phyloP scores from a whole-genome alignment of 2,113 vertebrate genomes.

The Xyliphius kryptos region DNA sequence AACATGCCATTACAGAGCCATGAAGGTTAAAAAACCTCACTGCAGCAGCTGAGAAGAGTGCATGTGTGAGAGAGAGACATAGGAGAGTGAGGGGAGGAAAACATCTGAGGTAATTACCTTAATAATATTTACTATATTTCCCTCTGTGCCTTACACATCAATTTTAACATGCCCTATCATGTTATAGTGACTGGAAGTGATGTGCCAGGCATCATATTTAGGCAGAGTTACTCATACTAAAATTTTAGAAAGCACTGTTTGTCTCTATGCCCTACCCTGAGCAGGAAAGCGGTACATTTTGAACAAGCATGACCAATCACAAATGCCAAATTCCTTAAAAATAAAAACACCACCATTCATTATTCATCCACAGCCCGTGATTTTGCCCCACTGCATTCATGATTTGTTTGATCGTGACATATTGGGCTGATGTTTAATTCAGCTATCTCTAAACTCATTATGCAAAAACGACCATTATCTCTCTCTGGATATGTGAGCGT shows the following conservation, averaged over 20 bases:
- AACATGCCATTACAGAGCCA: no score
- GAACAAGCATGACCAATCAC: conserved; percentile 50
- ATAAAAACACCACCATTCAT: conserved; percentile 44
- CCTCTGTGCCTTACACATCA: no score
- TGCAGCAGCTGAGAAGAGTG: no score
- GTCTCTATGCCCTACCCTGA: conserved; percentile 3
- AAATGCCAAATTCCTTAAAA: conserved; percentile 46
- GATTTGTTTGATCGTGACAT: conserved; percentile 27
- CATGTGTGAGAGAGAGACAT: no score
- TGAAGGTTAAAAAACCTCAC: no score
- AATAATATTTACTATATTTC: no score
- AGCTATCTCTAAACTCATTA: conserved; percentile 41
- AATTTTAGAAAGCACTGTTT: not conserved
- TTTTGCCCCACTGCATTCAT: conserved; percentile 29
- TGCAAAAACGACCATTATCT: conserved; percentile 37
- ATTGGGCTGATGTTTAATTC: conserved; percentile 44
- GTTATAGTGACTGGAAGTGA: no score
- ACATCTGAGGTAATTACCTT: no score
- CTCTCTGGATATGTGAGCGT: conserved; percentile 15
- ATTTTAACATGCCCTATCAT: no score
- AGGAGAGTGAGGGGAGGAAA: no score
- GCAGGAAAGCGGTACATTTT: conserved; percentile 36
- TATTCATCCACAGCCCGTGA: conserved; percentile 47
- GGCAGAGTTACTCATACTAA: not conserved
- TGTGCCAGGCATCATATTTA: not conserved